Conservation (phyloP, 2,888 invertebrate genomes). For the Pseudococcus longispinus region DNA sequence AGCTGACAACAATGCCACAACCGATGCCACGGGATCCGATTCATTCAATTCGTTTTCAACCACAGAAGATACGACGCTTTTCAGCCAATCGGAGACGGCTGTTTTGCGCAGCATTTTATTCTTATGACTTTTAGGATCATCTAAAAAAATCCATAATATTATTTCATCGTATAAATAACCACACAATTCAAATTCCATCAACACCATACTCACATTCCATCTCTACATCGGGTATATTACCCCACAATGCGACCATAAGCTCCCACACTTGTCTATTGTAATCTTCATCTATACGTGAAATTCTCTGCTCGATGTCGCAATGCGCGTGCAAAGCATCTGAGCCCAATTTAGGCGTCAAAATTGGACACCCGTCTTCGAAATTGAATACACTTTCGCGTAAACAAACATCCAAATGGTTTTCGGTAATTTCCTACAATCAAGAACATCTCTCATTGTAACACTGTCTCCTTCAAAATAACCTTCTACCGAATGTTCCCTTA, state of each 20-base stretch:
- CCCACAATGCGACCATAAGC: slow-evolving; percentile 85
- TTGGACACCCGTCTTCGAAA: slow-evolving; percentile 40
- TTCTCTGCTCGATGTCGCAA: slow-evolving; percentile 64
- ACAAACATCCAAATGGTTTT: slow-evolving; percentile 58
- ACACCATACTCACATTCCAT: slow-evolving; percentile 6
- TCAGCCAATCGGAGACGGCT: slow-evolving; percentile 72
- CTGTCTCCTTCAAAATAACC: background rate
- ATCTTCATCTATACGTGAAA: slow-evolving; percentile 60
- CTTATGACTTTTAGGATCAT: slow-evolving; percentile 62
- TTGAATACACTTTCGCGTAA: slow-evolving; percentile 55
- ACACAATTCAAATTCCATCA: background rate
- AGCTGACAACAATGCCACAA: slow-evolving; percentile 64
- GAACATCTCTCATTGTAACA: background rate
- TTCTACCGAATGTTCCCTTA: background rate
- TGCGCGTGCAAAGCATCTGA: slow-evolving; percentile 68
- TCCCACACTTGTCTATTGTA: slow-evolving; percentile 70
- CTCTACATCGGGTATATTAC: slow-evolving; percentile 66
- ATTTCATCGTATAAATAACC: background rate
- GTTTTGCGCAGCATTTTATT: slow-evolving; percentile 69
- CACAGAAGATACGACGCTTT: slow-evolving; percentile 65
- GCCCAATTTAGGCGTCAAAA: slow-evolving; percentile 62
- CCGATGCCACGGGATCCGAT: slow-evolving; percentile 61
- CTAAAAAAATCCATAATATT: background rate
- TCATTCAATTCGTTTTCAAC: slow-evolving; percentile 63
- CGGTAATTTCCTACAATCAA: slow-evolving; percentile 55